Percentiles rank a stretch among this genome's conserved stretches.
Conservation (phyloP, 1,140 invertebrate genomes). For the Bombus confusus region DNA sequence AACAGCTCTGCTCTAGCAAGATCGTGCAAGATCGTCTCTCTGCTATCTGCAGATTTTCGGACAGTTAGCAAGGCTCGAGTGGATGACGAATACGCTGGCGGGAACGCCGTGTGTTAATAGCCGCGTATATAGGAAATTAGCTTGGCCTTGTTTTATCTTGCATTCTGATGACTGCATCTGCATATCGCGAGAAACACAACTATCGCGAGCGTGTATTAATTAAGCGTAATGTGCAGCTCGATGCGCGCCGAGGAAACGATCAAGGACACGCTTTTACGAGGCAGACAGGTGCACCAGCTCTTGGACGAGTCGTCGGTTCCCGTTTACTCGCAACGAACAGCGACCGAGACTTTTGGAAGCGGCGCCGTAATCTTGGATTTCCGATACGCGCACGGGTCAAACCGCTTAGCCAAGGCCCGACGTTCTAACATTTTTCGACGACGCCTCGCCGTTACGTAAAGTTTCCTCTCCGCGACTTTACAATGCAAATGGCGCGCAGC, state of each 20-base stretch:
- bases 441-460: not conserved
- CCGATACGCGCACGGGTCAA: not conserved
- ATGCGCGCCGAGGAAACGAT: slow-evolving; percentile 59
- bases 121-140: slow-evolving; percentile 66
- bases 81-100: not conserved
- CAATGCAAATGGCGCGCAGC: not conserved
- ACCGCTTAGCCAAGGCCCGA: no score
- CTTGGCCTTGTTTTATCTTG: slow-evolving; percentile 69
- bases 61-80: not conserved
- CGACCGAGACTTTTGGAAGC: not conserved
- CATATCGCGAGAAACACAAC: slow-evolving; percentile 56
- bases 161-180: slow-evolving; percentile 65
- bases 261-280: slow-evolving; percentile 64
- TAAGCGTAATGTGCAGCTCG: slow-evolving; percentile 55
- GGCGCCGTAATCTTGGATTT: not conserved
- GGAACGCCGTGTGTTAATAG: slow-evolving; percentile 32
- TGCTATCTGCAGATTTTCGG: no score
- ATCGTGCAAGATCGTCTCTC: rapidly evolving
- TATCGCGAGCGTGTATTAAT: slow-evolving; percentile 49
- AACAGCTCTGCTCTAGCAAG: rapidly evolving
- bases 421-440: not conserved
- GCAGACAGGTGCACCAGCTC: slow-evolving; percentile 29
- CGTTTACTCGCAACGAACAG: not conserved
- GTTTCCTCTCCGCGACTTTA: not conserved
- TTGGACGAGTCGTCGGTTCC: slow-evolving; percentile 5